Base-by-base conservation (phyloP, 2,113 vertebrate genomes). In the Calidris pygmaea region DNA sequence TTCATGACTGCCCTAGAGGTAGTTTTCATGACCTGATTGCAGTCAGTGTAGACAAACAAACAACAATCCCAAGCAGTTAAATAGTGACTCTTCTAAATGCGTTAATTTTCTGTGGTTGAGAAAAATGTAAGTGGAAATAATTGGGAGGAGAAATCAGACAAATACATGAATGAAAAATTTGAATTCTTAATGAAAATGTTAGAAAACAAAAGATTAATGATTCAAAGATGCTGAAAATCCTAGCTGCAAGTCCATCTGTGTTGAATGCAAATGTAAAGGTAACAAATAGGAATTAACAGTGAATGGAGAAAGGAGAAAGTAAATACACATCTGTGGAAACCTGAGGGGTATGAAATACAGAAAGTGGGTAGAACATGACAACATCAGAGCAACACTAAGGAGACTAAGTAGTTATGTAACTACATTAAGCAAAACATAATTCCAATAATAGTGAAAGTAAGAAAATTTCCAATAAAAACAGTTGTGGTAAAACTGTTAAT, bases 21-120 rank as follows among this genome's bases (percentile, higher is more conserved):
- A 30, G 20, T 91, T 91, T 91, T 87, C 62, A 73, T 95, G 78
- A 93, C 35, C 63, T 93, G 55, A 85, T n/a, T 83, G 67, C 63
- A 83, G n/a, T 83, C 55, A 62, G 8, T 24, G 26, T 62, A 79
- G 62, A 79, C 43, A 85, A 93, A 85, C 4, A 73, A 91, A 76
- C 47, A 86, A 86, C 24, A 59, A 62, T 74, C 3, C 15, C 20
- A 78, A 81, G 55, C 29, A 60, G 68, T 27, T 86, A 95, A 87
- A 85, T 6, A 14, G 18, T 75, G 8, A 10, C 87, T 47, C 24
- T 93, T 95, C 66, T 85, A 73, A 87, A 91, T 32, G 45, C 35
- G 4, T 76, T 76, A 70, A 65, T 83, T 89, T 95, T 79, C 47
- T 89, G 0, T n/a, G 14, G 14, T n/a, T 87, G 35, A 93, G 85